Conservation (phyloP, 2,888 invertebrate genomes). For the Kuschelorhynchus macadamiae region DNA sequence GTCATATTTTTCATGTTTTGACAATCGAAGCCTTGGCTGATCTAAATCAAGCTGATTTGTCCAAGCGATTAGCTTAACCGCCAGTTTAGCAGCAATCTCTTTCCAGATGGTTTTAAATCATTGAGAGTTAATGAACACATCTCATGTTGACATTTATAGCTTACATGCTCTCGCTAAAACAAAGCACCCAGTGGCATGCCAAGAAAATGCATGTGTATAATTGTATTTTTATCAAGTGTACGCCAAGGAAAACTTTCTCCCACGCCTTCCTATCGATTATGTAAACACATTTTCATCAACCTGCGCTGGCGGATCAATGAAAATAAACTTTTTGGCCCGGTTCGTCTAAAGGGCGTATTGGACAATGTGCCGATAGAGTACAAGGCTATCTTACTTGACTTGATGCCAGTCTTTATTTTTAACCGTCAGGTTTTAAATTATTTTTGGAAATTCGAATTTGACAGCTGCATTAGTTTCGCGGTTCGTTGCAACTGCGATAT, state of each 20-base stretch:
- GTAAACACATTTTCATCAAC: conserved; percentile 41
- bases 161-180: conserved; percentile 5
- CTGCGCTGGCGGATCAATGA: conserved; percentile 41
- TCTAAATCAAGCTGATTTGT: too few relatives aligned
- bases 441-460: conserved; percentile 13
- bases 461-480: conserved; percentile 5
- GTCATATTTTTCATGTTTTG: too few relatives aligned
- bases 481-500: background rate
- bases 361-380: background rate
- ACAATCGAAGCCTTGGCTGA: too few relatives aligned
- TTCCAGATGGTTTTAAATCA: too few relatives aligned
- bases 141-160: too few relatives aligned
- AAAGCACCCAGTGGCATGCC: background rate
- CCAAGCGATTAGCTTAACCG: too few relatives aligned
- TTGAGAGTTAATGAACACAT: too few relatives aligned
- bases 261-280: conserved; percentile 22
- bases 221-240: too few relatives aligned
- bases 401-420: conserved; percentile 17
- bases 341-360: background rate
- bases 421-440: conserved; percentile 7
- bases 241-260: background rate
- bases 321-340: conserved; percentile 42
- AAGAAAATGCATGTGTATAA: background rate
- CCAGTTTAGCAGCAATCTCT: too few relatives aligned
- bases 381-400: conserved; percentile 12